Evolutionary conservation across 2,113 vertebrate genomes (phyloP).

Genomic region (Taxidea taxus): DNA sequence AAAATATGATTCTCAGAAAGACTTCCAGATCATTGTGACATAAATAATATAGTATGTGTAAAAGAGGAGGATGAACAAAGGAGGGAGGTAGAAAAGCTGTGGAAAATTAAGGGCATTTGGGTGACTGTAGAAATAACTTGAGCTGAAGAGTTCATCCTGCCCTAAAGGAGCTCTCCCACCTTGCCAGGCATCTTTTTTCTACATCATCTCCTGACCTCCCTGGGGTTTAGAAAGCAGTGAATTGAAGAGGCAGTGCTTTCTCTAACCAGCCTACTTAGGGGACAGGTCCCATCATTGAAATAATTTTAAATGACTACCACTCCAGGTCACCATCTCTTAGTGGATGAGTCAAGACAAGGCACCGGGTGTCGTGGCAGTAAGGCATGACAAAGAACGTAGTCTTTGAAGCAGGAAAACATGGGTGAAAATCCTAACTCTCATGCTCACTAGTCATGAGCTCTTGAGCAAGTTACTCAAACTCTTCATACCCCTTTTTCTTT

Average conservation of each 20-base stretch:
- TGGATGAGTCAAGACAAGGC: neutral
- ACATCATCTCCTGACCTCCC: neutral
- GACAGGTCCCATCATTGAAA: neutral
- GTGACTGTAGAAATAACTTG: neutral
- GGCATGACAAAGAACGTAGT: neutral
- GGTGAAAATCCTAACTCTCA: neutral
- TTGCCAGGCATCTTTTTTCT: neutral
- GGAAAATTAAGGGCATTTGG: neutral
- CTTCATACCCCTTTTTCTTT: neutral
- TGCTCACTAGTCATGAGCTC: neutral
- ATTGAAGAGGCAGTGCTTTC: neutral
- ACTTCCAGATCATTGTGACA: neutral
- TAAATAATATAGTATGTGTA: neutral
- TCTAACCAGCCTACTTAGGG: neutral
- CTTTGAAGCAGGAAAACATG: neutral
- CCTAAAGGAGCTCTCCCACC: neutral
- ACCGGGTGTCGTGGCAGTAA: neutral
- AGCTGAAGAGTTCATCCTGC: neutral
- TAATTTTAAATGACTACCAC: neutral
- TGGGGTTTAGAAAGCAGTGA: neutral
- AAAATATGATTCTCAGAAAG: constrained; percentile 37
- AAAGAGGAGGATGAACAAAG: neutral
- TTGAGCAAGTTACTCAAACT: neutral
- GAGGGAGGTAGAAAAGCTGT: neutral
- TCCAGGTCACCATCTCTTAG: neutral